Conservation (phyloP, 2,888 invertebrate genomes). For the Harpalus rubripes region DNA sequence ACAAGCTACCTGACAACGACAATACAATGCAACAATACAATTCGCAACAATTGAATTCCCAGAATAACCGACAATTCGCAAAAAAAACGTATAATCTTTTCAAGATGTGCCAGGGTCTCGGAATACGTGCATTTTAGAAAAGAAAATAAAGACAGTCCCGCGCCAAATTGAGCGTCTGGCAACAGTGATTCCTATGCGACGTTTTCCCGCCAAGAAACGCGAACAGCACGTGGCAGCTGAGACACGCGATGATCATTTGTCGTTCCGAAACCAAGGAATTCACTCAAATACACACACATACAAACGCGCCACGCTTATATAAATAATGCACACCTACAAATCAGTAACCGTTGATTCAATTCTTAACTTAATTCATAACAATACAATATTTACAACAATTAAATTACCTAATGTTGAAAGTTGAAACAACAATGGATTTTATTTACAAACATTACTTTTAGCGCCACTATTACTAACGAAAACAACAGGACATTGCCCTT, state of each 20-base stretch:
- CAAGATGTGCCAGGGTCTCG: not conserved
- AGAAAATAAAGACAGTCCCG: conserved; percentile 18
- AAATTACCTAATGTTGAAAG: conserved; percentile 23
- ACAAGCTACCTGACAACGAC: conserved; percentile 6
- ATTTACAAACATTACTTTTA: conserved; percentile 49
- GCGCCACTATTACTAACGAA: conserved; percentile 23
- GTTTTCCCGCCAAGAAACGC: conserved; percentile 64
- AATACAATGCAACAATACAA: conserved; percentile 22
- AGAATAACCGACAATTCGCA: not conserved
- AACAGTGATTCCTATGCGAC: conserved; percentile 47
- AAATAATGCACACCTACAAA: not conserved
- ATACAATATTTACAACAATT: conserved; percentile 15
- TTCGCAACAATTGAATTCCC: not conserved
- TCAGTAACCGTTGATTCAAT: conserved; percentile 5
- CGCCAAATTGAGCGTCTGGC: conserved; percentile 48
- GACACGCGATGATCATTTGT: conserved; percentile 51
- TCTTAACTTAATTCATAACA: conserved; percentile 9
- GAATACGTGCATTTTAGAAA: conserved; percentile 12
- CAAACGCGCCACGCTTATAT: not conserved
- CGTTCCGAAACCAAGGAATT: conserved; percentile 25
- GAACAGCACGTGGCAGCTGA: conserved; percentile 58
- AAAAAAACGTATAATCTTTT: conserved; percentile 19
- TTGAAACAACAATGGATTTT: conserved; percentile 27
- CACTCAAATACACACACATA: conserved; percentile 39
- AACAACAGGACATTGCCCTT: conserved; percentile 49